Evolutionary conservation across 2,888 invertebrate genomes (phyloP).

Genomic region (Cerastoderma edule): DNA sequence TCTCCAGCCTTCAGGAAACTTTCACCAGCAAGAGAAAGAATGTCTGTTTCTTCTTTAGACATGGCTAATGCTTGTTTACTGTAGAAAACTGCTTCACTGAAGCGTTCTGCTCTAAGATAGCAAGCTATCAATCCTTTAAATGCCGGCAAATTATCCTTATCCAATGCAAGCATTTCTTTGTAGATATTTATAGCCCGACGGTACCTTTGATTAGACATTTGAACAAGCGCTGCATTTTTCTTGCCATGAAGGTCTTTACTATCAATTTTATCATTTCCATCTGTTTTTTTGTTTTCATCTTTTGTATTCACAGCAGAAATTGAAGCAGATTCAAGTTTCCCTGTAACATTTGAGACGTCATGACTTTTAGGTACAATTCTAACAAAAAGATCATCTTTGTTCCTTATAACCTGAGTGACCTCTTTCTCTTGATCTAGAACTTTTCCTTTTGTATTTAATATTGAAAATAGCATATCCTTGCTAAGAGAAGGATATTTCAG

Average conservation of each 20-base stretch:
- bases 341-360: neutral
- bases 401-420: conserved; percentile 43
- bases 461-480: conserved; percentile 1
- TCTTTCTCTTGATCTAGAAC: conserved; percentile 20
- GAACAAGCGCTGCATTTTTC: conserved; percentile 45
- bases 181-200: conserved; percentile 58
- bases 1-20: conserved; percentile 47
- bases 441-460: conserved; percentile 40
- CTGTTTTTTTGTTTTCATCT: neutral
- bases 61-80: conserved; percentile 37
- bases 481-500: conserved; percentile 29
- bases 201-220: conserved; percentile 47
- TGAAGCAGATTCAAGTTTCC: neutral
- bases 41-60: conserved; percentile 33
- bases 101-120: conserved; percentile 56
- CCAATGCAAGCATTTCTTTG: conserved; percentile 48
- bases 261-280: neutral
- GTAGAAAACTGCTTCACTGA: conserved; percentile 39
- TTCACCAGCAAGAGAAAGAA: conserved; percentile 38
- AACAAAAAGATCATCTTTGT: conserved; percentile 62
- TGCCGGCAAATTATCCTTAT: conserved; percentile 37
- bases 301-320: neutral
- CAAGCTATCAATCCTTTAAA: conserved; percentile 47
- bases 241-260: conserved; percentile 19
- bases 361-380: neutral